Evolutionary conservation across 2,113 vertebrate species (phyloP), one percentile per base, ranked within the genome.

Genomic region (Arizona elegans): DNA sequence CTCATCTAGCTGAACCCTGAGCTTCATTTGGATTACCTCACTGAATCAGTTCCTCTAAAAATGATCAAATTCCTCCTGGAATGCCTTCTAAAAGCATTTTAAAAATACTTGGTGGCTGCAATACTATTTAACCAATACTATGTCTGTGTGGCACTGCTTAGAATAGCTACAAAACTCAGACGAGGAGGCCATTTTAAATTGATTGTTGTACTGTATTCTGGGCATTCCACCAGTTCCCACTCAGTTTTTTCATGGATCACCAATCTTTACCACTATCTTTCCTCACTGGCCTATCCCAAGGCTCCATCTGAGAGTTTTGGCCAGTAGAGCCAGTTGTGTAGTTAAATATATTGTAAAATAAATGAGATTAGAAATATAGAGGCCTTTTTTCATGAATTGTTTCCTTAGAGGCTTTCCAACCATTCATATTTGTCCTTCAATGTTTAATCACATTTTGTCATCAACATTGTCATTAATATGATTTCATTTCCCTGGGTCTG

Each of bases 341-440:
- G 38, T 13, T n/a, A 50, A 19, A 8, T 23, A 55, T 88, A 43
- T 54, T 15, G 13, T 70, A 75, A 70, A 91, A 75, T 6, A 23
- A 43, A 24, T 12, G 54, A 56, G 43, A 81, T 50, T 92, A n/a
- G 9, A 52, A 13, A 88, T 0, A 43, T 0, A 11, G 24, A 29
- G 9, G 26, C 24, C 43, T 0, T 26, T 26, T 92, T 50, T 55
- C 53, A n/a, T 0, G 55, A 0, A 29, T 54, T 54, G 0, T 13
- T 70, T 81, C 43, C 10, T 24, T 15, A 1, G 2, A 58, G 0
- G 10, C 0, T 52, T 15, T 56, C 5, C 5, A 56, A 54, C 1
- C 8, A 2, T 5, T 8, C 15, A 23, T 47, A 38, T 56, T 86
- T n/a, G 24, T 65, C 65, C 56, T 24, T 6, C 19, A 33, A 0